Percentiles rank a stretch among this genome's conserved stretches.
Evolutionary conservation across 2,797 vertebrate genomes (phyloP).

Genomic region (Pipistrellus pygmaeus): DNA sequence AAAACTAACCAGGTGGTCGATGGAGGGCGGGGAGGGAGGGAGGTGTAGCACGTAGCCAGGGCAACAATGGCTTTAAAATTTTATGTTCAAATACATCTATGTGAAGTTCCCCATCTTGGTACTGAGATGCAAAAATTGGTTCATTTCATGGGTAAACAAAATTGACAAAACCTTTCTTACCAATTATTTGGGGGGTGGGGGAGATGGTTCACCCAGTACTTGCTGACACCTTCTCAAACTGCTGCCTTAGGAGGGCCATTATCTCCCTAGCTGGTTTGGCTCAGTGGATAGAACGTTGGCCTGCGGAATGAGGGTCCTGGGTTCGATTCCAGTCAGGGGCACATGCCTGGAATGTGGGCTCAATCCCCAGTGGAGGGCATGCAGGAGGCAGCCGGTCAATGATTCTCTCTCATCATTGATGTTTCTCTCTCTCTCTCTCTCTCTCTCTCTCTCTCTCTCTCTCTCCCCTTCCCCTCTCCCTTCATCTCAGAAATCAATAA

Average conservation of each 20-base stretch:
- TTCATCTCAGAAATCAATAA: too few species aligned
- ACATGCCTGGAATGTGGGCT: too few species aligned
- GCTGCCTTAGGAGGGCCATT: neutral
- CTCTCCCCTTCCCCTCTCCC: too few species aligned
- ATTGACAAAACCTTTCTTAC: conserved; percentile 33
- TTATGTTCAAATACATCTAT: conserved; percentile 79
- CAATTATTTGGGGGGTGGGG: neutral
- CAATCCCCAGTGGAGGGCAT: too few species aligned
- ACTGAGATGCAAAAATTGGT: conserved; percentile 67
- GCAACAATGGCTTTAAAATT: conserved; percentile 80
- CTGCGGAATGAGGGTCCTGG: too few species aligned
- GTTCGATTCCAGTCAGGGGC: too few species aligned
- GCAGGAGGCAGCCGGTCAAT: too few species aligned
- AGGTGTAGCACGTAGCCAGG: conserved; percentile 31
- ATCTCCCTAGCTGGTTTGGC: neutral
- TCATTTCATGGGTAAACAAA: conserved; percentile 46
- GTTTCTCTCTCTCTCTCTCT: too few species aligned
- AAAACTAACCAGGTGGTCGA: conserved; percentile 83
- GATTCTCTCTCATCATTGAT: too few species aligned
- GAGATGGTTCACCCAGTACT: neutral
- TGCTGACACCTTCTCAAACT: conserved; percentile 1
- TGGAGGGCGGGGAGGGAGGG: neutral
- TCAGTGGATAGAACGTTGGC: too few species aligned
- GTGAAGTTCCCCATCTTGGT: conserved; percentile 69
- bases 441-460: too few species aligned